A percentile compares a stretch with the other conserved stretches of the same genome.
These are phyloP conservation scores for Papilio elwesi DNA, from an alignment of 2,888 invertebrate genomes.

Conservation along the genomic window DNA sequence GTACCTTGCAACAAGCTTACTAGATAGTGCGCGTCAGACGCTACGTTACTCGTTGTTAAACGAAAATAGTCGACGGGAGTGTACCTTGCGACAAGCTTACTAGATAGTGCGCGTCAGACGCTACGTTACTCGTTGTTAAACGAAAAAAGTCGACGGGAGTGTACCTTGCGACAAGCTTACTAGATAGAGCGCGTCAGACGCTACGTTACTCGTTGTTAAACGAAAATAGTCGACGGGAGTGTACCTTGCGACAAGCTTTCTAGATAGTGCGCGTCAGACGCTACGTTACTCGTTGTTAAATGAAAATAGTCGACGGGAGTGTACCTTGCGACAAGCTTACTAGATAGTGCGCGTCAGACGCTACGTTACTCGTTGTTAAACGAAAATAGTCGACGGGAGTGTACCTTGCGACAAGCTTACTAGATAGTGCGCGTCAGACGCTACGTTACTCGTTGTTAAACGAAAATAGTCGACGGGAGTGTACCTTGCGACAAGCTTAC, in stretches of 20 bases:
- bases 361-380: constrained; percentile 7
- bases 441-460: constrained; percentile 7
- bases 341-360: constrained; percentile 47
- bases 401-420: constrained; percentile 48
- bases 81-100: constrained; percentile 48
- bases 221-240: constrained; percentile 35
- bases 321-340: constrained; percentile 48
- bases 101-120: constrained; percentile 47
- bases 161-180: constrained; percentile 48
- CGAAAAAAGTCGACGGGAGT: constrained; percentile 35
- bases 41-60: constrained; percentile 7
- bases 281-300: constrained; percentile 23
- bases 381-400: constrained; percentile 35
- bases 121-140: constrained; percentile 7
- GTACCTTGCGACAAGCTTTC: constrained; percentile 48
- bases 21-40: constrained; percentile 47
- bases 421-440: constrained; percentile 47
- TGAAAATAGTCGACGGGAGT: constrained; percentile 38
- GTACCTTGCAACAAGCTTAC: constrained; percentile 48
- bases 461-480: constrained; percentile 35
- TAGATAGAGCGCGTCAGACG: constrained; percentile 47
- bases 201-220: constrained; percentile 7
- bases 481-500: constrained; percentile 48
- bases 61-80: constrained; percentile 35
- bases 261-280: constrained; percentile 47